Conservation (phyloP, 2,113 vertebrate genomes). For the Mirza zaza region DNA sequence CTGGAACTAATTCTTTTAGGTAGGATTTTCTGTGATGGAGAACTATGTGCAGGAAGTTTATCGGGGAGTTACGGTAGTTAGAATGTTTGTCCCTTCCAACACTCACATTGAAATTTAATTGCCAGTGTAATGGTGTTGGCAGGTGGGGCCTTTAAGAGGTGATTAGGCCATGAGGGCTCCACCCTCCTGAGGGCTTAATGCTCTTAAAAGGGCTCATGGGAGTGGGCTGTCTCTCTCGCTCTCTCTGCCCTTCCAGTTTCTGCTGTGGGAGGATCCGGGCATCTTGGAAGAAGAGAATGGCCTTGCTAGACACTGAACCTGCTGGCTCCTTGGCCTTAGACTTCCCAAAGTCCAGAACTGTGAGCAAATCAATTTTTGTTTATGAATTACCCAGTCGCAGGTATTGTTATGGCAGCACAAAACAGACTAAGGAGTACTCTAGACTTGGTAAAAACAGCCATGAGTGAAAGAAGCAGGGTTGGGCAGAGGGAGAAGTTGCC, state of each 20-base stretch:
- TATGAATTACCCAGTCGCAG: not conserved
- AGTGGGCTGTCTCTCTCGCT: not conserved
- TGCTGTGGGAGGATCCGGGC: no score
- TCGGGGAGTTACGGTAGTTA: not conserved
- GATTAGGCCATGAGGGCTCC: not conserved
- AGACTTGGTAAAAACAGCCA: not conserved
- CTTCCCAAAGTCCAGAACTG: not conserved
- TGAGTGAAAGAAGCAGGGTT: not conserved
- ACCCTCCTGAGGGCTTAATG: not conserved
- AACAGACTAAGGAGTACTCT: not conserved
- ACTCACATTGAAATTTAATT: not conserved
- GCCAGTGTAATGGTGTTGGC: not conserved
- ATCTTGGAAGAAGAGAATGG: not conserved
- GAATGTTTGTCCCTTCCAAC: not conserved
- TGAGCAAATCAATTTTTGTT: not conserved
- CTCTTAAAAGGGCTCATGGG: not conserved
- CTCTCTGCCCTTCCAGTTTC: not conserved
- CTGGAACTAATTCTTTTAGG: not conserved
- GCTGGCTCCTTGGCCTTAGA: not conserved
- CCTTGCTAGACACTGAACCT: no score
- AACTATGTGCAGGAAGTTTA: not conserved
- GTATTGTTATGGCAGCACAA: not conserved
- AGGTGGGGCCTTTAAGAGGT: not conserved
- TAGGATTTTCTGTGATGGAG: not conserved
- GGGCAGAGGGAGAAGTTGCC: not conserved